Conservation (phyloP, 2,797 vertebrate genomes). For the Moxostoma hubbsi region DNA sequence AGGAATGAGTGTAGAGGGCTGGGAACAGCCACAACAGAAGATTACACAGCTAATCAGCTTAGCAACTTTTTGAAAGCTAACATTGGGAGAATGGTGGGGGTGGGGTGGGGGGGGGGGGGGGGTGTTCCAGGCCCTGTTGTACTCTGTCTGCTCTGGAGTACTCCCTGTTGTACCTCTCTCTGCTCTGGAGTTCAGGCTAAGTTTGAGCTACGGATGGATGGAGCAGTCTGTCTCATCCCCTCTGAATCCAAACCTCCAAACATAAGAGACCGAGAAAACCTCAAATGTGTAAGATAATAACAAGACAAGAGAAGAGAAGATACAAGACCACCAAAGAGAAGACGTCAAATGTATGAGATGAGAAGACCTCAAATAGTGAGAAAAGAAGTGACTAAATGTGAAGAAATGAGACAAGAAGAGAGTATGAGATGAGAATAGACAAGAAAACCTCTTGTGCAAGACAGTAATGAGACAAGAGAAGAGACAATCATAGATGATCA, state of each 20-base stretch:
- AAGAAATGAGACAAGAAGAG: too few relatives aligned
- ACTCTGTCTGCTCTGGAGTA: not conserved
- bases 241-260: constrained; percentile 1
- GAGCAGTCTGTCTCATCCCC: constrained; percentile 28
- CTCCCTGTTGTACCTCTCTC: not conserved
- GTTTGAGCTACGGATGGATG: constrained; percentile 21
- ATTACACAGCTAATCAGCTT: constrained; percentile 42
- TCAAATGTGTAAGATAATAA: too few relatives aligned
- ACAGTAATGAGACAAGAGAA: too few relatives aligned
- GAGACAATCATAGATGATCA: too few relatives aligned
- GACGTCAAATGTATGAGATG: too few relatives aligned
- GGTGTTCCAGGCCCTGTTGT: constrained; percentile 2
- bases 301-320: too few relatives aligned
- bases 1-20: constrained; percentile 34
- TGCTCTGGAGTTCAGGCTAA: constrained; percentile 19
- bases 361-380: too few relatives aligned
- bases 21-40: constrained; percentile 38
- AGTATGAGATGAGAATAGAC: too few relatives aligned
- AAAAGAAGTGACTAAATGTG: too few relatives aligned
- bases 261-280: too few relatives aligned
- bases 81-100: constrained; percentile 8
- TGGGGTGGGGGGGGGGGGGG: constrained; percentile 18
- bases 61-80: constrained; percentile 29
- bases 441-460: too few relatives aligned
- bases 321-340: too few relatives aligned